Evolutionary conservation across 2,888 invertebrate genomes (phyloP), one percentile per base, ranked within the genome.

Genomic region (Drosophila fulvimacula): DNA sequence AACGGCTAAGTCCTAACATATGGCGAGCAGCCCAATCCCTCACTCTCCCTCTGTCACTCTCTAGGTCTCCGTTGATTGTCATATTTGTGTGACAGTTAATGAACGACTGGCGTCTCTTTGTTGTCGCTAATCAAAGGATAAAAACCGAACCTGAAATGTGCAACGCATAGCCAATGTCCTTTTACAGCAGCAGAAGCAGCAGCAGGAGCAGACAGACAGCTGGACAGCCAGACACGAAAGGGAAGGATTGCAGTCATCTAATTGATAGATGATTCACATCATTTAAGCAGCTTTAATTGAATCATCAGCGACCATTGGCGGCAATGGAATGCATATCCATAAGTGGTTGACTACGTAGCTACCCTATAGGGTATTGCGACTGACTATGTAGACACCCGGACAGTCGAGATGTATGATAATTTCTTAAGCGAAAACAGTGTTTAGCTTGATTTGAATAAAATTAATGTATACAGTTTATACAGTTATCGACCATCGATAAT

Each of bases 31-130:
- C 34, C 30, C 13, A 51, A 9, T 13, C 9, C 30, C 2, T 15
- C 10, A 5, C 24, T 7, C 11, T 7, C 17, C 13, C 44, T 19
- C 15, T 11, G 10, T 1, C 15, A 24, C 44, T 13, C 13, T 11
- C 32, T 17, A 34, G 27, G 11, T 15, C 19, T 5, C 15, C 21
- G 13, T 36, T 42, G 55, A 49, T 71, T 71, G 81, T 52, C 79
- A 64, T 68, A 71, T 69, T 72, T 85, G 59, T 71, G 70, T 81
- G 83, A 86, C 82, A 82, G 81, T 69, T 82, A 83, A 82, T 86
- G 82, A 86, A 86, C 81, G 74, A 70, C 72, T 70, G 74, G 56
- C 68, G 59, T 3, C 69, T 67, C 70, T 79, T 71, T 65, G 69
- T 82, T 76, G 66, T 63, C 70, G 73, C 86, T 76, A 82, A 85